Base-by-base conservation (phyloP, 2,797 vertebrate genomes). In the Eleutherodactylus coqui region DNA sequence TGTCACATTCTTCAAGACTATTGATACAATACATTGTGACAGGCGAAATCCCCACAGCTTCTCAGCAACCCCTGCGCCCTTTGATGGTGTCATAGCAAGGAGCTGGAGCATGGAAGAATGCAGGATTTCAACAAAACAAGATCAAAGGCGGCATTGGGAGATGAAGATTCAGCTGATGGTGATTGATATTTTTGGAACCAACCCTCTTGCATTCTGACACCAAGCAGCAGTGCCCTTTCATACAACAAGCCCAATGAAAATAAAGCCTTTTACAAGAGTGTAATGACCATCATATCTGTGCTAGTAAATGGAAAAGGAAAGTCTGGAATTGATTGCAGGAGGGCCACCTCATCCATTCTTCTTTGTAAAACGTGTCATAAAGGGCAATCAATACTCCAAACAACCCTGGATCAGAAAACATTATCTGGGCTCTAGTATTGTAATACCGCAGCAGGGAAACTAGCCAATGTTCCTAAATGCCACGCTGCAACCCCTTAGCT, bases 11-110 rank as follows among this genome's bases (percentile, higher is more conserved):
- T 84, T 87, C 34, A 64, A 79, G 67, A 64, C 67, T 67, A 64
- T 79, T 87, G 81, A 84, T 79, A 79, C 75, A 75, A 87, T 87
- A 73, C 67, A 87, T 73, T 73, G 67, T 84, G 86, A 80, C 86
- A 84, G 49, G 3, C 76, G 43, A 84, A 83, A 87, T 83, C 75
- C 86, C 80, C 64, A 79, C 80, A 83, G 86, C 75, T 51, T 47
- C 64, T 77, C 49, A 5, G 38, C 27, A 41, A 79, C 62, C 75
- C 45, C 41, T 49, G 43, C 43, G 53, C 41, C 53, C 81, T 87
- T 87, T 87, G 75, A 87, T 87, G 81, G 82, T 79, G 86, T 73
- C 82, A 77, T 38, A 77, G 82, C 64, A 84, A 76, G 67, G 75
- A 72, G 64, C 75, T 41, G 43, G 34, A 75, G 82, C 75, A 87